Evolutionary conservation across 2,888 invertebrate species (phyloP), one percentile per base, ranked within the genome.

Genomic region (Choreutis nemorana): DNA sequence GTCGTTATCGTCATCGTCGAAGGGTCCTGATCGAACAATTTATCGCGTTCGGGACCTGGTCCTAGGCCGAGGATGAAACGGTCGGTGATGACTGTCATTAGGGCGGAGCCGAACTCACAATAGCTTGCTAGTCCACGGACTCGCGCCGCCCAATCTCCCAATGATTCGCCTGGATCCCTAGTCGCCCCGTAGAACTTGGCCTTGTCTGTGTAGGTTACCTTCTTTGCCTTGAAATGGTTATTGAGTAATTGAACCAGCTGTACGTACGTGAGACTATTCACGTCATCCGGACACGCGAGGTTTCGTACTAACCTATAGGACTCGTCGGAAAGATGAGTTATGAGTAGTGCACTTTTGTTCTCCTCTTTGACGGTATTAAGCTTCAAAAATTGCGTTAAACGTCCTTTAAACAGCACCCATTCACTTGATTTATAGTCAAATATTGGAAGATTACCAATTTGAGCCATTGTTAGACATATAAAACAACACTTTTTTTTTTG

Each of bases 121-220:
- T 35, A 31, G 12, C 30, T 36, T 16, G 35, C 8, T 25, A 31
- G 24, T 26, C 34, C 28, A 10, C 36, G 21, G 12, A 35, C 14
- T 30, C 34, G 30, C 28, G 32, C 43, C 16, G 35, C 39, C 39
- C 40, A 45, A 4, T 40, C 35, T 18, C 37, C 37, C 11, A 42
- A 9, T 10, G 28, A 35, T 28, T 43, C 35, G n/a, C 28, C 32
- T 18, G 18, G 28, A 1, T 16, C 12, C 23, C 30, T 33, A 1
- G 13, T 32, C 9, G 42, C 41, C 15, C 31, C 37, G 28, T 42
- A 42, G 24, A 45, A 43, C 10, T 36, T 41, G 7, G 32, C 35
- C 12, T 34, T 29, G 7, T 45, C 40, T 2, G 32, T 40, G 26
- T 35, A 44, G 1, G 39, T 33, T 3, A 33, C 37, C 24, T 35